Percentiles rank a stretch among this genome's conserved stretches.
phyloP scores from a whole-genome alignment of 1,140 invertebrate species.

The Lucilia cuprina region DNA sequence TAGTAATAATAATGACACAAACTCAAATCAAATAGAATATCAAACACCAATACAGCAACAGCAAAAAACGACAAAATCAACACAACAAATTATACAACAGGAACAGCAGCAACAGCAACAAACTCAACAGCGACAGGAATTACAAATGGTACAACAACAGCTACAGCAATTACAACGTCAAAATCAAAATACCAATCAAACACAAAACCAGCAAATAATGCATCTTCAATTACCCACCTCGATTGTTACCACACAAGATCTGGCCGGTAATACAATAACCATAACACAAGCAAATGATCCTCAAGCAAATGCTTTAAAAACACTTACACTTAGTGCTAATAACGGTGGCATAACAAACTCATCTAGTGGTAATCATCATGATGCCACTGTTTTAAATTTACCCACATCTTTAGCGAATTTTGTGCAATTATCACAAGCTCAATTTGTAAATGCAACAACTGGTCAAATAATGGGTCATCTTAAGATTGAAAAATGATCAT shows the following conservation, averaged over 20 bases:
- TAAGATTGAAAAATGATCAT: conserved; percentile 41
- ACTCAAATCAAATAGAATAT: neutral
- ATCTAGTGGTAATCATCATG: conserved; percentile 32
- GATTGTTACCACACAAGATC: conserved; percentile 51
- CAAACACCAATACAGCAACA: conserved; percentile 28
- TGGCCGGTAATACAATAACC: conserved; percentile 55
- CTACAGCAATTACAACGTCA: conserved; percentile 40
- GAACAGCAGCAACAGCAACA: conserved; percentile 15
- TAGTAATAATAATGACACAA: neutral
- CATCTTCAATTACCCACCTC: conserved; percentile 42
- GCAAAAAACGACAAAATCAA: conserved; percentile 4
- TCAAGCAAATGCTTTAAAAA: conserved; percentile 25
- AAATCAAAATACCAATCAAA: conserved; percentile 28
- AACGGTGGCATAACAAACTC: neutral
- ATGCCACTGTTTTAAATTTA: conserved; percentile 51
- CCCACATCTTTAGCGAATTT: conserved; percentile 52
- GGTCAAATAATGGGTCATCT: conserved; percentile 43
- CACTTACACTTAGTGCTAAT: neutral
- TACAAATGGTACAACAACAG: conserved; percentile 30
- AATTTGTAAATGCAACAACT: conserved; percentile 50
- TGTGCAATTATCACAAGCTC: conserved; percentile 52
- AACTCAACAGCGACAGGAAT: conserved; percentile 34
- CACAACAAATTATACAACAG: conserved; percentile 9
- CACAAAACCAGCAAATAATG: conserved; percentile 53
- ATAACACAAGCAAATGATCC: conserved; percentile 49